Percentiles rank a stretch among this genome's conserved stretches.
These are phyloP conservation scores for Agelaius tricolor DNA, from an alignment of 2,113 vertebrate genomes.

Conservation along the genomic window DNA sequence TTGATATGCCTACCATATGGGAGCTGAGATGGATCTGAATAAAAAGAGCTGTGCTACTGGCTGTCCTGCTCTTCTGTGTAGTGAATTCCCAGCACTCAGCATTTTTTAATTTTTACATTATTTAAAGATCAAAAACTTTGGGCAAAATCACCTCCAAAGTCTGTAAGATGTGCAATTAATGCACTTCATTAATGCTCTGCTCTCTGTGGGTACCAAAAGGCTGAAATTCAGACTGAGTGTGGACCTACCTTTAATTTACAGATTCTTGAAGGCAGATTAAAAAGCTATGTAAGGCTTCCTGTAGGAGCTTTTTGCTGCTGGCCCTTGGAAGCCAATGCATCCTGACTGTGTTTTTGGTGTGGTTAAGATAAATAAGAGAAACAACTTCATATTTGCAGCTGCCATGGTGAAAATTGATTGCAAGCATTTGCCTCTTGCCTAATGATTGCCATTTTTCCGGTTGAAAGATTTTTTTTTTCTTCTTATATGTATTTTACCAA, in stretches of 20 bases:
- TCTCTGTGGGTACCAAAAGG: neutral
- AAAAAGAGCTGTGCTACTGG: neutral
- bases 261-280: neutral
- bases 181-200: neutral
- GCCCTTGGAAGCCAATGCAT: neutral
- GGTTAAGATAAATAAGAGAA: neutral
- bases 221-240: neutral
- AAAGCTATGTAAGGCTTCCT: neutral
- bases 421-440: neutral
- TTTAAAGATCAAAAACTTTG: neutral
- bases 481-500: neutral
- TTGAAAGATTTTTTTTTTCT: neutral
- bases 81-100: neutral
- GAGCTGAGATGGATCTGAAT: neutral
- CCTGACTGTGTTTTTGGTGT: neutral
- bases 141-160: neutral
- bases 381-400: neutral
- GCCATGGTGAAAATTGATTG: neutral
- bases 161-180: neutral
- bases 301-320: neutral
- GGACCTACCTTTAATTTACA: neutral
- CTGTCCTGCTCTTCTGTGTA: neutral
- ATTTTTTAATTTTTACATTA: neutral
- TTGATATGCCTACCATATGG: conserved; percentile 44
- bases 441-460: neutral